Base-by-base conservation (phyloP, 2,888 invertebrate genomes). In the Cryptosula pallasiana region DNA sequence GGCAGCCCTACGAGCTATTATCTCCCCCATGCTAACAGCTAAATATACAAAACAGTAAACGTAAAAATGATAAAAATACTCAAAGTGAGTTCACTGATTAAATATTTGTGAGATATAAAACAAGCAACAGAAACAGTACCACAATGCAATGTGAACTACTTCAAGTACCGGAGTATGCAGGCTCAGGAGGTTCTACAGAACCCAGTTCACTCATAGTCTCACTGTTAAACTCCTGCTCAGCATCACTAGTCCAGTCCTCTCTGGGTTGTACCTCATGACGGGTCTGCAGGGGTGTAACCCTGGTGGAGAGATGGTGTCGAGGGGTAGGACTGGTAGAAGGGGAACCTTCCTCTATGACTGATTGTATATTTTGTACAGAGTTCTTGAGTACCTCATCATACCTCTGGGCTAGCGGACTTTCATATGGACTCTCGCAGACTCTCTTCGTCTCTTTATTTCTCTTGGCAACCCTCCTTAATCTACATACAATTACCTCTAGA, bases 341-440 rank as follows among this genome's bases (percentile, higher is more conserved):
- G 5, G 57, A 5, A 16, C 63, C 32, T 32, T 32, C n/a, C 34
- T 63, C 63, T 71, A 79, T 78, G 58, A 77, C 71, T 23, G 73
- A 69, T 3, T 73, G 75, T 79, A 79, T 79, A 69, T 78, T 76
- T 54, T 78, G 76, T 27, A 78, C 77, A 45, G 79, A 79, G 32
- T 71, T 74, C 72, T 79, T 78, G 69, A 78, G 71, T 20, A 73
- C 72, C 71, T 73, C 73, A 75, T 80, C 78, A 71, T 79, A 80
- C 32, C 32, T 63, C n/a, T 32, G 63, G 5, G 25, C 54, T 29
- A 36, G 9, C 13, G 29, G 32, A 54, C 27, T 71, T 29, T 25
- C 32, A n/a, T 55, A 54, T 29, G 20, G 27, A 25, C 9, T 45
- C 45, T 45, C 45, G 5, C 20, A 20, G 45, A 45, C 45, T 45